A percentile compares a stretch with the other conserved stretches of the same genome.
Evolutionary conservation across 2,888 invertebrate genomes (phyloP).

Genomic region (Euproctis similis): DNA sequence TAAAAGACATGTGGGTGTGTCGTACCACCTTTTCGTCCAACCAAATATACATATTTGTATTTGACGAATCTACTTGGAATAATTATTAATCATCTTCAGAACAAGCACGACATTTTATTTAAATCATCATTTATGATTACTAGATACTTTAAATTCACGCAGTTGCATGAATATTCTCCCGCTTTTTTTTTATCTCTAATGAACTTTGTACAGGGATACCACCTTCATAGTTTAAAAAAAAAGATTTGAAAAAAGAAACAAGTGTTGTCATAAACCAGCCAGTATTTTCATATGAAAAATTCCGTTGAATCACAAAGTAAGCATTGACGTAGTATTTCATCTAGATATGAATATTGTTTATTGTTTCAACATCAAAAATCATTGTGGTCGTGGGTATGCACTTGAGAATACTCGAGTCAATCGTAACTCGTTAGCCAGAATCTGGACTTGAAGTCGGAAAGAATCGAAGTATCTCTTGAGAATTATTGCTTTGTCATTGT

Average conservation of each 20-base stretch:
- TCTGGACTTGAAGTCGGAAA: slow-evolving; percentile 53
- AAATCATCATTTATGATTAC: slow-evolving; percentile 11
- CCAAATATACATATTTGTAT: slow-evolving; percentile 42
- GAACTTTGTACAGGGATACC: too few relatives aligned
- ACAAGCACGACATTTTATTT: slow-evolving; percentile 25
- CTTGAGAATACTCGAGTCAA: slow-evolving; percentile 56
- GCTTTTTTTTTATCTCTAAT: too few relatives aligned
- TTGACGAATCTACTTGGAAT: slow-evolving; percentile 33
- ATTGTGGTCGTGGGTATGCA: slow-evolving; percentile 41
- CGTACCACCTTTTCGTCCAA: slow-evolving; percentile 28
- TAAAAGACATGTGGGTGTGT: slow-evolving; percentile 34
- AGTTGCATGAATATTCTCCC: too few relatives aligned
- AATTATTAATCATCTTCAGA: too few relatives aligned
- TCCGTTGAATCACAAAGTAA: slow-evolving; percentile 5
- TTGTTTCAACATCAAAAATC: slow-evolving; percentile 31
- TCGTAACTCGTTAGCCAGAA: slow-evolving; percentile 64
- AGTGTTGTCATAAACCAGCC: too few relatives aligned
- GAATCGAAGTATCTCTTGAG: slow-evolving; percentile 68
- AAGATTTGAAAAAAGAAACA: too few relatives aligned
- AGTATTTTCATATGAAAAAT: too few relatives aligned
- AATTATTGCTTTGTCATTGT: slow-evolving; percentile 69
- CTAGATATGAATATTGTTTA: slow-evolving; percentile 22
- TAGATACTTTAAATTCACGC: not conserved
- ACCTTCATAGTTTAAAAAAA: too few relatives aligned
- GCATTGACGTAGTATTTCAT: slow-evolving; percentile 9